A percentile compares a stretch with the other conserved stretches of the same genome.
These are phyloP conservation scores for Chalcis sispes DNA, from an alignment of 2,888 invertebrate species.

Conservation along the genomic window DNA sequence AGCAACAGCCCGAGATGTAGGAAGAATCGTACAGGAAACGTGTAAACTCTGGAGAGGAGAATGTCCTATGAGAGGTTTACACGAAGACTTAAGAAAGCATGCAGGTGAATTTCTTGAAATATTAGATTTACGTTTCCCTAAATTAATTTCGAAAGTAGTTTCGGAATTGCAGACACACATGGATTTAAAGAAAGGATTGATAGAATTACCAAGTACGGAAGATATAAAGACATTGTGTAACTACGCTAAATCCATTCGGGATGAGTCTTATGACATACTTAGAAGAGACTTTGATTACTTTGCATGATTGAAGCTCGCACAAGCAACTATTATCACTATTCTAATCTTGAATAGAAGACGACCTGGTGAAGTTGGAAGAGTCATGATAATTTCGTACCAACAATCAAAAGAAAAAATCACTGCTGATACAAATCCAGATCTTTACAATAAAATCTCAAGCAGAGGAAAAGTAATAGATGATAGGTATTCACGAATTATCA, in stretches of 20 bases:
- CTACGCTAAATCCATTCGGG: neutral
- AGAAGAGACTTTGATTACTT: neutral
- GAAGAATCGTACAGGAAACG: neutral
- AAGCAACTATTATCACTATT: constrained; percentile 33
- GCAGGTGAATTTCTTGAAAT: neutral
- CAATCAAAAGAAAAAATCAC: neutral
- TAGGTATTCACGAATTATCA: neutral
- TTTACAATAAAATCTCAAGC: neutral
- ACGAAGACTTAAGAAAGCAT: neutral
- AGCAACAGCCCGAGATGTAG: neutral
- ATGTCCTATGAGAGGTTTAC: neutral
- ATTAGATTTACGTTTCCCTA: neutral
- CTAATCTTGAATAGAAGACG: constrained; percentile 46
- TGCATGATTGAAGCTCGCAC: constrained; percentile 7
- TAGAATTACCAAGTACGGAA: neutral
- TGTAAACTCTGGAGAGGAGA: neutral
- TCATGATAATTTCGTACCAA: neutral
- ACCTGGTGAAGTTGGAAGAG: constrained; percentile 20
- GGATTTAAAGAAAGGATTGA: neutral
- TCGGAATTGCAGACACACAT: neutral
- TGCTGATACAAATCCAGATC: neutral
- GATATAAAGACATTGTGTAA: neutral
- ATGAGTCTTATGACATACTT: neutral
- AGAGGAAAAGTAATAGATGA: neutral
- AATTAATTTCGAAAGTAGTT: neutral